Conservation (phyloP, 2,888 invertebrate genomes). For the Tipula helvola region DNA sequence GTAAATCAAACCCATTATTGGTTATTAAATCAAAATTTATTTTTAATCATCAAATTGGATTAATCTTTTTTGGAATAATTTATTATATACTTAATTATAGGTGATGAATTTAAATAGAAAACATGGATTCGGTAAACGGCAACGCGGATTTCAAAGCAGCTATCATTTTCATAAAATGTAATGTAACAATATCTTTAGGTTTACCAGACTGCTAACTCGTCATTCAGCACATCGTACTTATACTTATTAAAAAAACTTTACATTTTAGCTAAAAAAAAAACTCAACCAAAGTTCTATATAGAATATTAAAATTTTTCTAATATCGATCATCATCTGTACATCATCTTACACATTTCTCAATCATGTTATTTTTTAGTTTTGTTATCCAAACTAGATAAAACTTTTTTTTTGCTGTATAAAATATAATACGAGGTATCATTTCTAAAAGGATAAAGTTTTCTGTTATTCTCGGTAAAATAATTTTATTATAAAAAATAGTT, state of each 20-base stretch:
- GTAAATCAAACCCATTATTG: too few species aligned
- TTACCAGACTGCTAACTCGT: background rate
- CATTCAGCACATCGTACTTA: background rate
- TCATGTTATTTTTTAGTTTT: background rate
- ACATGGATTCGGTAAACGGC: too few species aligned
- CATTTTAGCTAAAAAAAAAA: background rate
- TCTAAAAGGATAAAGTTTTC: background rate
- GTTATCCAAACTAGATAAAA: background rate
- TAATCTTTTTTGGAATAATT: too few species aligned
- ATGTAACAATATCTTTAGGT: too few species aligned
- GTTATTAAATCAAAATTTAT: too few species aligned
- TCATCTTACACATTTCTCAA: background rate
- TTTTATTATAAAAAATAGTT: background rate
- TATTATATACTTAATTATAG: too few species aligned
- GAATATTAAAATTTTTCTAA: background rate
- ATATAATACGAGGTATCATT: background rate
- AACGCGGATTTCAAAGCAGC: too few species aligned
- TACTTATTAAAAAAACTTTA: background rate
- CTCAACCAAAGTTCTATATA: background rate
- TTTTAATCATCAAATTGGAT: too few species aligned
- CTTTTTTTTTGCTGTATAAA: background rate
- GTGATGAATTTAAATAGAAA: too few species aligned
- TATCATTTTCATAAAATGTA: too few species aligned
- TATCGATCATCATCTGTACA: background rate
- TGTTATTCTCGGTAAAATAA: background rate